Percentiles rank a stretch among this genome's conserved stretches.
Conservation (phyloP, 1,140 invertebrate genomes). For the Lepidurus apus region DNA sequence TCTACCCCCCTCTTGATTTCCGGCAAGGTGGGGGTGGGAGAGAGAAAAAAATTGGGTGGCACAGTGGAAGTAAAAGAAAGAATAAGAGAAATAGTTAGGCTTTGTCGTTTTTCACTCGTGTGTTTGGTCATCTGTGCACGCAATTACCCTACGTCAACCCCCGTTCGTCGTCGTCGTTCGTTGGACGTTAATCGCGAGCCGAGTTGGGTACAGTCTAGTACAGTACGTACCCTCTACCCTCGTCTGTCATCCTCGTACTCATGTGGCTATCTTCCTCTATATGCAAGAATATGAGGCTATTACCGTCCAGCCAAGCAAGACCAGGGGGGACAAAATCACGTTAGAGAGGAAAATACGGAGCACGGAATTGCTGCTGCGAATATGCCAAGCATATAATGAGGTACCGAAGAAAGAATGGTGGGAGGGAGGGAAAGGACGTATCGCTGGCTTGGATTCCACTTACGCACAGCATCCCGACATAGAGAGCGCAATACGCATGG, state of each 20-base stretch:
- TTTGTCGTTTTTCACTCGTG: conserved; percentile 17
- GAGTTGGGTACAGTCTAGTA: neutral
- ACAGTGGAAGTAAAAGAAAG: neutral
- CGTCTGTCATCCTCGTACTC: neutral
- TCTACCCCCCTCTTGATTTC: neutral
- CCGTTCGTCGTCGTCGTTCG: neutral
- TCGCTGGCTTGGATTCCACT: no score
- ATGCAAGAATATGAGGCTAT: neutral
- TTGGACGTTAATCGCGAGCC: neutral
- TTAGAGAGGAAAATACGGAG: neutral
- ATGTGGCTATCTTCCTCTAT: neutral
- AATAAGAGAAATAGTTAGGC: neutral
- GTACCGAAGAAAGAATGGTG: neutral
- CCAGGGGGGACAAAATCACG: neutral
- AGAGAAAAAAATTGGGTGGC: neutral
- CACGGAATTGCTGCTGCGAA: neutral
- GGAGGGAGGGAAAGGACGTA: neutral
- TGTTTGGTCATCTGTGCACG: conserved; percentile 21
- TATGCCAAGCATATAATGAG: conserved; percentile 22
- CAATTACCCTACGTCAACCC: conserved; percentile 21
- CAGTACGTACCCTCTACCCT: neutral
- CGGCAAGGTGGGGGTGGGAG: neutral
- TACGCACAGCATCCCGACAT: no score
- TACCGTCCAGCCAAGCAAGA: neutral
- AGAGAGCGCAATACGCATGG: no score